Base-by-base conservation (phyloP, 2,113 vertebrate species). In the Lamprotornis superbus region DNA sequence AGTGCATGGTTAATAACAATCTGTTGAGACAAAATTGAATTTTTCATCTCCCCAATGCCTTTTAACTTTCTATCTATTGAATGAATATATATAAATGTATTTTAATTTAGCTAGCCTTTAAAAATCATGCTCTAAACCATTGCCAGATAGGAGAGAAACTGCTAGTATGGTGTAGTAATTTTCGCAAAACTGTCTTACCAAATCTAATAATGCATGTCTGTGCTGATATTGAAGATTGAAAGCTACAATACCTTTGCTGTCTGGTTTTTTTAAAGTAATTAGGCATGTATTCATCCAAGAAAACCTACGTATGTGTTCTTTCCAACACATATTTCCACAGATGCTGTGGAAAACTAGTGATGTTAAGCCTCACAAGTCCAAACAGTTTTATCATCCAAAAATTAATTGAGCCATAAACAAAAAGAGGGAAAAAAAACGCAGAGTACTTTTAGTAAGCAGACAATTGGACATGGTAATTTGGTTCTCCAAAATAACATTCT, bases 191-290 rank as follows among this genome's bases (percentile, higher is more conserved):
- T 93, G 75, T 15, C 60, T 83, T 27, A 89, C 25, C 11, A 96
- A 91, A 83, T 79, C 63, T 56, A 95, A 87, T 76, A 94, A 92
- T 27, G 35, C 37, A 20, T 50, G 68, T 56, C 78, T 93, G 52
- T 67, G 47, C 35, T 73, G 59, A 77, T 82, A 78, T 18, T 70
- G 61, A 94, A 90, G 89, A 95, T 76, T 91, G 95, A 91, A 61
- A 78, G 53, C 63, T 90, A 60, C 83, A 94, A 85, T 91, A 92
- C 15, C 80, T 95, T 95, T 76, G 39, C 50, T 0, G 15, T 91
- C 81, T 93, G 57, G 59, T 95, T 96, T 94, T 79, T 76, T 42
- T 39, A 39, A 86, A 91, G 63, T 79, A 94, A 96, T 94, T 86
- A 94, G 65, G 47, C 50, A 40, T 46, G 14, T 59, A 82, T 57